phyloP scores from a whole-genome alignment of 1,140 invertebrate species.

The Melipona quadrifasciata region DNA sequence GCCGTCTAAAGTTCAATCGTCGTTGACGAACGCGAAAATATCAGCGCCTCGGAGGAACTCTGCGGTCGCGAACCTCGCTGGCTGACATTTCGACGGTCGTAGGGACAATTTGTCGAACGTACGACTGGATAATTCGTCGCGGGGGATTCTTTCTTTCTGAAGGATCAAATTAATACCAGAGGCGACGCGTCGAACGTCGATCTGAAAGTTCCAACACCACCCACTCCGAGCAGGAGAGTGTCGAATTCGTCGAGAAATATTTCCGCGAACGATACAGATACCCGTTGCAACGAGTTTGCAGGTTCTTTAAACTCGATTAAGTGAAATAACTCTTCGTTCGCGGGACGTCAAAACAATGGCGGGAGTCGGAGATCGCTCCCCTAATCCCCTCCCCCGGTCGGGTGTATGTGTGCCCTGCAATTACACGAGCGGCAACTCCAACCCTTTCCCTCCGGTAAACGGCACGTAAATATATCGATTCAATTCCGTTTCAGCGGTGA shows the following conservation, averaged over 20 bases:
- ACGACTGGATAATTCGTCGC: too few species aligned
- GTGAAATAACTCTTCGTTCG: constrained; percentile 4
- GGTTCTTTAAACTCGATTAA: neutral
- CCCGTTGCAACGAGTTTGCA: neutral
- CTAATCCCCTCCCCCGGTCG: constrained; percentile 20
- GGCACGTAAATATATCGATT: constrained; percentile 83
- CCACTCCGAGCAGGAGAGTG: too few species aligned
- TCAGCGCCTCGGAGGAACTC: constrained; percentile 49
- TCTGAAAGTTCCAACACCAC: too few species aligned
- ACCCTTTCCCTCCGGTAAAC: constrained; percentile 77
- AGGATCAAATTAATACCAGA: too few species aligned
- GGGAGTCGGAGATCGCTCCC: constrained; percentile 52
- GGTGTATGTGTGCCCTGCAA: constrained; percentile 65
- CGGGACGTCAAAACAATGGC: constrained; percentile 11
- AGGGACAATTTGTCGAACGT: neutral
- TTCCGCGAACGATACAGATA: too few species aligned
- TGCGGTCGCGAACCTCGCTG: constrained; percentile 6
- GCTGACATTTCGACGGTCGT: constrained; percentile 49
- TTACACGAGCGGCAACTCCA: constrained; percentile 78
- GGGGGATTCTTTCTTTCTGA: too few species aligned
- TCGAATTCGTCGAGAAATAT: too few species aligned
- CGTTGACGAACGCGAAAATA: constrained; percentile 67
- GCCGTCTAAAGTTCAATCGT: constrained; percentile 71
- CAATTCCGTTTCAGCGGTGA: constrained; percentile 79
- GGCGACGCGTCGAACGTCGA: too few species aligned